Conservation (phyloP, 2,797 vertebrate genomes). For the Acipenser ruthenus region DNA sequence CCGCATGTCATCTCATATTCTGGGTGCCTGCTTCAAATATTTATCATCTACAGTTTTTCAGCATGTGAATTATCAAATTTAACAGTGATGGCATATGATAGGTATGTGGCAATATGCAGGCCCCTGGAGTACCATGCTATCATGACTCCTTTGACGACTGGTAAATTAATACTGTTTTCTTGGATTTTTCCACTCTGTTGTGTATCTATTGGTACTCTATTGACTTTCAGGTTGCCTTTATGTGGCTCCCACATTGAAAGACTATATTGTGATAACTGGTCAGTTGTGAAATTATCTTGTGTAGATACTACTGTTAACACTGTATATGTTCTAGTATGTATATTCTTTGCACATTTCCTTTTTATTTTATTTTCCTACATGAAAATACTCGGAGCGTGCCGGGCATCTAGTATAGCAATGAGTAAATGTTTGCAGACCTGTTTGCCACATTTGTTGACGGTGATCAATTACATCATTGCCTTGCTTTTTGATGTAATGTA, state of each 20-base stretch:
- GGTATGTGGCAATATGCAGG: conserved; percentile 18
- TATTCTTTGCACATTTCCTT: conserved; percentile 14
- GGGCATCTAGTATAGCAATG: conserved; percentile 12
- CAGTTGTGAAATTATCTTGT: conserved; percentile 7
- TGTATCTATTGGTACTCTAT: no score
- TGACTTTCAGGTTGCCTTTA: conserved; percentile 5
- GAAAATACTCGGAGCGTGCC: conserved; percentile 20
- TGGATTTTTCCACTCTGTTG: conserved; percentile 11
- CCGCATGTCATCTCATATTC: no score
- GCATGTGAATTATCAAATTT: no score
- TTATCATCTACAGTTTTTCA: no score
- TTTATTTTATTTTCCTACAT: conserved; percentile 24
- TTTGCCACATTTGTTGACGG: conserved; percentile 27
- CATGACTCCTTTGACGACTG: neutral
- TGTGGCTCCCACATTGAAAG: conserved; percentile 1
- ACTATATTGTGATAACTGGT: conserved; percentile 13
- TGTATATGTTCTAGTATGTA: conserved; percentile 20
- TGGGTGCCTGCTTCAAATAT: no score
- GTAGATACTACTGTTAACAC: conserved; percentile 27
- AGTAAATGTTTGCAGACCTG: conserved; percentile 26
- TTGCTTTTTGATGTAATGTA: conserved; percentile 24
- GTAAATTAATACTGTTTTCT: conserved; percentile 1
- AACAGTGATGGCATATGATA: conserved; percentile 15
- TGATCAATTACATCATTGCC: conserved; percentile 18
- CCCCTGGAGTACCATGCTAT: conserved; percentile 12